Percentiles rank a stretch among this genome's conserved stretches.
Evolutionary conservation across 1,140 invertebrate species (phyloP).

Genomic region (Latrodectus geometricus): DNA sequence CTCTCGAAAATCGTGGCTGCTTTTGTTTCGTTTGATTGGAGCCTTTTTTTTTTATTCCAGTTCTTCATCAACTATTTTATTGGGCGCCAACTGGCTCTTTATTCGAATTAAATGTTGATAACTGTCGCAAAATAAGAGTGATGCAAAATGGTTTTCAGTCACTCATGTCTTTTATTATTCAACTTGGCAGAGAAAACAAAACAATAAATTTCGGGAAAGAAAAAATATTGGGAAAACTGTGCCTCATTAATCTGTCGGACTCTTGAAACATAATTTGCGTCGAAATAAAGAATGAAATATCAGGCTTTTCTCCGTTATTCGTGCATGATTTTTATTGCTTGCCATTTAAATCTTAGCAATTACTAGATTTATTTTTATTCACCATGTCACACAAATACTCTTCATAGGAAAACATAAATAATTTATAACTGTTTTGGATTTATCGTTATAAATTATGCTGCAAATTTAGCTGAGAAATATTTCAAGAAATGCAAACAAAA

Average conservation of each 20-base stretch:
- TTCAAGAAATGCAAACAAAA: too few species aligned
- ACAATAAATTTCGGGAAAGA: neutral
- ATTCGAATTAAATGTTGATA: constrained; percentile 39
- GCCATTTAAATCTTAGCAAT: too few species aligned
- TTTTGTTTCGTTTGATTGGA: neutral
- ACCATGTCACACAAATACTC: too few species aligned
- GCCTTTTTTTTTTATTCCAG: constrained; percentile 1
- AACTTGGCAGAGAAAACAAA: neutral
- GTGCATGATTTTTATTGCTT: too few species aligned
- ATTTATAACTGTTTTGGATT: too few species aligned
- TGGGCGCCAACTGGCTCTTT: neutral
- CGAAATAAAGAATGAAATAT: neutral
- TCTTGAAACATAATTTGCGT: neutral
- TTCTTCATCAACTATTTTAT: neutral
- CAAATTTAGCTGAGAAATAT: too few species aligned
- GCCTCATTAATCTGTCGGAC: neutral
- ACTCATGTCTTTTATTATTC: neutral
- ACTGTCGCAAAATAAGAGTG: constrained; percentile 1
- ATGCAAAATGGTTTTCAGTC: constrained; percentile 6
- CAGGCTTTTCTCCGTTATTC: too few species aligned
- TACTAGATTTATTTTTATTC: too few species aligned
- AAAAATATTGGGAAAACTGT: neutral
- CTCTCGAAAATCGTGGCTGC: neutral
- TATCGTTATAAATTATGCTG: too few species aligned
- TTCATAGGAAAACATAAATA: too few species aligned